phyloP scores from a whole-genome alignment of 2,888 invertebrate genomes.

The Brachyopa scutellaris region DNA sequence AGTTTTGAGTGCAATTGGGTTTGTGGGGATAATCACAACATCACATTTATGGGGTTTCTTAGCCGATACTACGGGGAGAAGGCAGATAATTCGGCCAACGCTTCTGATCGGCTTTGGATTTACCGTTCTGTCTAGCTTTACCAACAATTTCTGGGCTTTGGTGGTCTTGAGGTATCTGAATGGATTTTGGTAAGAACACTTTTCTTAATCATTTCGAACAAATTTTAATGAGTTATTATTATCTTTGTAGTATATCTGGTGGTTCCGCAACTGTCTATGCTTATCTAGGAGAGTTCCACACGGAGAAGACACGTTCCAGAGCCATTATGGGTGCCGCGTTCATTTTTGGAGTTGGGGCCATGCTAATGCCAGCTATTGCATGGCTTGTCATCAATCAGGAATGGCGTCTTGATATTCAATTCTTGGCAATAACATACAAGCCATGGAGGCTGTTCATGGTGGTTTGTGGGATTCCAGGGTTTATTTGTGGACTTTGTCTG shows the following conservation, averaged over 20 bases:
- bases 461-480: constrained; percentile 78
- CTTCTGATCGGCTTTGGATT: constrained; percentile 81
- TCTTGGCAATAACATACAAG: constrained; percentile 76
- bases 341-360: constrained; percentile 79
- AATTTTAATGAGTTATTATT: neutral
- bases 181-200: constrained; percentile 82
- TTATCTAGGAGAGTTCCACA: constrained; percentile 83
- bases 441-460: constrained; percentile 80
- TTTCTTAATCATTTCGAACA: neutral
- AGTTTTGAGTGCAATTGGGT: constrained; percentile 80
- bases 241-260: constrained; percentile 79
- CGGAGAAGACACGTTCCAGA: constrained; percentile 81
- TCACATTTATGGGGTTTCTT: constrained; percentile 84
- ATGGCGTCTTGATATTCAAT: constrained; percentile 76
- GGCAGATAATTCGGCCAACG: constrained; percentile 82
- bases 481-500: constrained; percentile 76
- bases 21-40: constrained; percentile 82
- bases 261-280: constrained; percentile 83
- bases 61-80: constrained; percentile 83
- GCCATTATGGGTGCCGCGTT: constrained; percentile 79
- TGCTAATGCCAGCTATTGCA: constrained; percentile 78
- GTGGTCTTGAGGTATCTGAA: constrained; percentile 82
- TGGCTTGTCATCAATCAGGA: constrained; percentile 79
- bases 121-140: constrained; percentile 82
- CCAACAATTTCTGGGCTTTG: constrained; percentile 82